Evolutionary conservation across 2,113 vertebrate species (phyloP).

Genomic region (Elephantulus edwardii): DNA sequence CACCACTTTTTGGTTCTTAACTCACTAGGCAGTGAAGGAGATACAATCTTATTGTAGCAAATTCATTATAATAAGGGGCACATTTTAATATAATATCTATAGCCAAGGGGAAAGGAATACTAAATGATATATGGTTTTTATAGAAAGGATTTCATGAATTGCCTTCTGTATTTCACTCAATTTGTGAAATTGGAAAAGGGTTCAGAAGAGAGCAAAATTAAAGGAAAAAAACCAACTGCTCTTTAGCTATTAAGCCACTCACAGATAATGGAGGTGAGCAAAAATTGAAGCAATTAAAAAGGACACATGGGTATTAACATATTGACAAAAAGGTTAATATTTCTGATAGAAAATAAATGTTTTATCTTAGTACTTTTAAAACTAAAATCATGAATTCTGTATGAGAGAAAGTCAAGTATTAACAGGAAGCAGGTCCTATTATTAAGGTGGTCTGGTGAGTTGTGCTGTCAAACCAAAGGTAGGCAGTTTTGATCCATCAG

Average conservation of each 20-base stretch:
- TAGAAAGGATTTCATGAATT: conserved; percentile 22
- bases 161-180: conserved; percentile 21
- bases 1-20: conserved; percentile 55
- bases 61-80: conserved; percentile 4
- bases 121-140: conserved; percentile 51
- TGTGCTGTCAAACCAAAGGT: no score
- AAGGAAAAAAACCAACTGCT: neutral
- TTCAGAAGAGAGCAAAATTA: conserved; percentile 51
- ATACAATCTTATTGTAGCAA: conserved; percentile 37
- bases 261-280: conserved; percentile 7
- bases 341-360: conserved; percentile 52
- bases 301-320: neutral
- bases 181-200: conserved; percentile 16
- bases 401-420: no score
- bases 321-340: conserved; percentile 61
- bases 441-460: no score
- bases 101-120: neutral
- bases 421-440: no score
- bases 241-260: conserved; percentile 15
- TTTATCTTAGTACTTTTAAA: conserved; percentile 39
- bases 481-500: no score
- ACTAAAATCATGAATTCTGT: conserved; percentile 51
- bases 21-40: conserved; percentile 33
- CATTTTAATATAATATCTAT: conserved; percentile 24
- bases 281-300: conserved; percentile 56